These are phyloP conservation scores for Chrysolina oricalcia DNA, from an alignment of 2,888 invertebrate species.

Conservation along the genomic window DNA sequence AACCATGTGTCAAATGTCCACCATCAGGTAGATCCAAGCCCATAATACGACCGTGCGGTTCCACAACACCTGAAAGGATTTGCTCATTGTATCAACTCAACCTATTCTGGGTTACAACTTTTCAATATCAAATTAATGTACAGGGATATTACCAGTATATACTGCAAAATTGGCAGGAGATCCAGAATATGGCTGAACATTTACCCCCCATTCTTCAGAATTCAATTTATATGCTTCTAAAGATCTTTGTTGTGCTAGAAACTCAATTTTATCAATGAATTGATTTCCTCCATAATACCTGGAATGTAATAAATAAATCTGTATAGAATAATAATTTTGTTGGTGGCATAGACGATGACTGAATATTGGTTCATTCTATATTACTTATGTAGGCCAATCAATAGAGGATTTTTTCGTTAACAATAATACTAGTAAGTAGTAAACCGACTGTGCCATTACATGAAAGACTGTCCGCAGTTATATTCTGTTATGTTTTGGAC, in stretches of 20 bases:
- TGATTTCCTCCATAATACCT: conserved; percentile 99
- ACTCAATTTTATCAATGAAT: conserved; percentile 94
- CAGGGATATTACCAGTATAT: conserved; percentile 81
- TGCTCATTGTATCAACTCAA: background rate
- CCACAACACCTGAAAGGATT: conserved; percentile 74
- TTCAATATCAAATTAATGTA: background rate
- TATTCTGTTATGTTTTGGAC: no score
- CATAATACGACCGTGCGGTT: conserved; percentile 97
- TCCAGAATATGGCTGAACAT: conserved; percentile 96
- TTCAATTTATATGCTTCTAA: conserved; percentile 87
- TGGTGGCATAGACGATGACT: no score
- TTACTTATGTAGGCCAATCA: no score
- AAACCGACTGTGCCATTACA: no score
- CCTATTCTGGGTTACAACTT: no score
- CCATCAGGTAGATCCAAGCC: conserved; percentile 97
- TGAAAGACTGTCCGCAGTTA: no score
- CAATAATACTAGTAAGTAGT: no score
- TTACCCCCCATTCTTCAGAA: conserved; percentile 95
- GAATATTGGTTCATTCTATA: no score
- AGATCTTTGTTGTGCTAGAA: conserved; percentile 89
- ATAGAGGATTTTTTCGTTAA: no score
- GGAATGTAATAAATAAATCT: background rate
- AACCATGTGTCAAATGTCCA: conserved; percentile 95
- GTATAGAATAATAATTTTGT: no score
- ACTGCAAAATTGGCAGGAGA: conserved; percentile 98